Percentiles rank a stretch among this genome's conserved stretches.
Evolutionary conservation across 2,797 vertebrate species (phyloP).

Genomic region (Toxotes lorentzi): DNA sequence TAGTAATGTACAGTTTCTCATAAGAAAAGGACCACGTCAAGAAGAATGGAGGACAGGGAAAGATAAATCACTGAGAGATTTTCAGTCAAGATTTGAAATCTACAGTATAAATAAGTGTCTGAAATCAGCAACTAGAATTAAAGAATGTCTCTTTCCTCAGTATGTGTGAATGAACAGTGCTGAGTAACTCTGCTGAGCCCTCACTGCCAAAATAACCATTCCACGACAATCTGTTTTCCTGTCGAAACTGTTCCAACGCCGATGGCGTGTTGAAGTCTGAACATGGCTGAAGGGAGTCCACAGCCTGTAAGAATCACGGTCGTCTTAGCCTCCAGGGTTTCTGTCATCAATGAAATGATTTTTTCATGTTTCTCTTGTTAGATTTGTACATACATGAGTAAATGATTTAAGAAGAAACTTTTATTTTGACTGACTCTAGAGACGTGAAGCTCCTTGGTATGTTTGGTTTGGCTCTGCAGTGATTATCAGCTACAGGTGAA

Average conservation of each 20-base stretch:
- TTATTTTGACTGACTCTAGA: conserved; percentile 13
- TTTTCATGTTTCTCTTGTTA: conserved; percentile 49
- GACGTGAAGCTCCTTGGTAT: conserved; percentile 15
- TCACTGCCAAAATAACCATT: neutral
- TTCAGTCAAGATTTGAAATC: conserved; percentile 11
- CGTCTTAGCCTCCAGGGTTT: neutral
- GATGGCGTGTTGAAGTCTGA: neutral
- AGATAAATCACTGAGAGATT: conserved; percentile 18
- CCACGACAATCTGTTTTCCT: neutral
- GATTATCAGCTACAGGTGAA: no score
- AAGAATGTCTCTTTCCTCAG: neutral
- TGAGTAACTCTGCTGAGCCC: neutral
- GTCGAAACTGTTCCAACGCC: neutral
- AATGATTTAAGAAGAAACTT: conserved; percentile 48
- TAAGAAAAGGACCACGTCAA: conserved; percentile 17
- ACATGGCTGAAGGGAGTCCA: neutral
- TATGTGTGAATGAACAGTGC: conserved; percentile 15
- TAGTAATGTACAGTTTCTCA: conserved; percentile 39
- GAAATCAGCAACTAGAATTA: conserved; percentile 25
- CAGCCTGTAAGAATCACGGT: neutral
- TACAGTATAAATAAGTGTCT: conserved; percentile 20
- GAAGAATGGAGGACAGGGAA: neutral
- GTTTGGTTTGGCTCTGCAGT: conserved; percentile 33
- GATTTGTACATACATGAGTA: conserved; percentile 68
- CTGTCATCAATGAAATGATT: conserved; percentile 11